Conservation (phyloP, 2,888 invertebrate genomes). For the Chymomyza procnemis region DNA sequence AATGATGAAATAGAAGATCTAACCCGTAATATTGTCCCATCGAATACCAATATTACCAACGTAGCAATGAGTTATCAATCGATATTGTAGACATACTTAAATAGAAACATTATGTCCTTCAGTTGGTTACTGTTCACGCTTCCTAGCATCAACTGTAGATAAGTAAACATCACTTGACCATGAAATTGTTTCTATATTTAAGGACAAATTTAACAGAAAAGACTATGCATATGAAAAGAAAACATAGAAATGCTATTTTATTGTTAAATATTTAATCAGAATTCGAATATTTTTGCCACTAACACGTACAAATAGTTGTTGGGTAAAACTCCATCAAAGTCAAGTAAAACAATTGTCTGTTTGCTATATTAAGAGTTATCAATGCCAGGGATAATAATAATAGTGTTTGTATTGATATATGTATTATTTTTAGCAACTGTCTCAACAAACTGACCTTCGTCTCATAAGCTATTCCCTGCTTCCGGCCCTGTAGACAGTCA, state of each 20-base stretch:
- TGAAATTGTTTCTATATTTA: background rate
- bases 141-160: background rate
- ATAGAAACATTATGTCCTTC: too few species aligned
- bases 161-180: background rate
- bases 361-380: background rate
- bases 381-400: constrained; percentile 13
- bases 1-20: too few species aligned
- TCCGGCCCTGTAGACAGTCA: constrained; percentile 27
- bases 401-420: background rate
- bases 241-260: background rate
- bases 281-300: background rate
- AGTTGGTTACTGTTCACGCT: constrained; percentile 13
- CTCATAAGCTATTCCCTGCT: constrained; percentile 33
- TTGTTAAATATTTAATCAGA: background rate
- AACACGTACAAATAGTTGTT: background rate
- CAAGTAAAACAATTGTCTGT: background rate
- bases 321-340: background rate
- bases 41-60: too few species aligned
- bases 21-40: too few species aligned
- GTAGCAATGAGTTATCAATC: too few species aligned
- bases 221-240: background rate
- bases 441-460: constrained; percentile 35
- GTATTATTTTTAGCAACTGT: background rate
- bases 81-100: too few species aligned
- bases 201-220: background rate